These are phyloP conservation scores for Phengaris arion DNA, from an alignment of 2,888 invertebrate species.

Conservation along the genomic window DNA sequence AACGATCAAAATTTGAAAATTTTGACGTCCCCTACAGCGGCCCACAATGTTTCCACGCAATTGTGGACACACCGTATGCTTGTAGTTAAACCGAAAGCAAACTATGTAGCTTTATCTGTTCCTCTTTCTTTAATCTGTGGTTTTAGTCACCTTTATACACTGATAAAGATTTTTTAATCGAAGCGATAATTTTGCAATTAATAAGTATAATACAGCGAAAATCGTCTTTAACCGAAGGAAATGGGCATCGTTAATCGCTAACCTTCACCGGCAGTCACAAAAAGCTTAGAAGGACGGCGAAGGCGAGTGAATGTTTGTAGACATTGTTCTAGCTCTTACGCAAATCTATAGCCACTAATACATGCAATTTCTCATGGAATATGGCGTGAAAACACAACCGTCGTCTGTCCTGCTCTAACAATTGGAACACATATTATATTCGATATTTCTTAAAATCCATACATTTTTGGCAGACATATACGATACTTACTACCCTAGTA, in stretches of 20 bases:
- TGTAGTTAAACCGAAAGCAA: too few species aligned
- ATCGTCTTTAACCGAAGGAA: background rate
- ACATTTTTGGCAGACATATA: too few species aligned
- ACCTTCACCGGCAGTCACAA: conserved; percentile 24
- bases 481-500: too few species aligned
- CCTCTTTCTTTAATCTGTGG: too few species aligned
- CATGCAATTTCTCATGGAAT: conserved; percentile 6
- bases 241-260: conserved; percentile 2
- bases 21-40: too few species aligned
- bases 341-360: conserved; percentile 21
- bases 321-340: conserved; percentile 27
- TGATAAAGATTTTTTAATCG: too few species aligned
- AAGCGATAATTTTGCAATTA: background rate
- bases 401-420: conserved; percentile 1
- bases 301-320: conserved; percentile 25
- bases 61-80: too few species aligned
- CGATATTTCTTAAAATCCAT: too few species aligned
- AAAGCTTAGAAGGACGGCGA: conserved; percentile 23
- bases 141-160: too few species aligned
- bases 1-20: too few species aligned
- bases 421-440: background rate
- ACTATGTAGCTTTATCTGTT: too few species aligned
- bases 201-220: background rate
- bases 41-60: too few species aligned
- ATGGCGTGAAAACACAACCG: background rate